Base-by-base conservation (phyloP, 30 jellyfish, hydroid and myxozoan genomes). In the Cassiopea xamachana region DNA sequence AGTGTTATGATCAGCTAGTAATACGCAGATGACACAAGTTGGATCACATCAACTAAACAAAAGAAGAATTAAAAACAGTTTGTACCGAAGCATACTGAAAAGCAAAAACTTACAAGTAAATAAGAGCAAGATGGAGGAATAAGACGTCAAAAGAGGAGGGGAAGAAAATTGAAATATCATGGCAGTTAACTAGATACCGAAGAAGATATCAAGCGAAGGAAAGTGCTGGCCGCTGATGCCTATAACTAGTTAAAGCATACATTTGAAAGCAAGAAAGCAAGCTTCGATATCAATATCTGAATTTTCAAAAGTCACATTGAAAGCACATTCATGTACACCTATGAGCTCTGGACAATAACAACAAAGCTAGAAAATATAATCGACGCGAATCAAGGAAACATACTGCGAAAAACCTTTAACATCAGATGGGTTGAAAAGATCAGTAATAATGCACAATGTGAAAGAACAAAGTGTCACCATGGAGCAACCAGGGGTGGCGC, bases 21-120 rank as follows among this genome's bases (percentile, higher is more conserved):
- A 69, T 69, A 69, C n/a, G 79, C 79, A 6, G 79, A 69, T 69
- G 79, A 69, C n/a, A 39, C n/a, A 69, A 69, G 79, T 39, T 69
- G 79, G 79, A 61, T 61, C 73, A 61, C 73, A 61, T 13, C 14
- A 10, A 13, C 14, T 61, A 13, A 61, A 17, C 73, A 61, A 61
- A 61, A 61, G 73, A 61, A 61, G 73, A 13, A 61, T 17, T 61
- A 10, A 10, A 13, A 61, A 61, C n/a, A 10, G 14, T 61, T 13
- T 27, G 39, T 10, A 61, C 14, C n/a, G 73, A 27, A 27, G 39
- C 39, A 27, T 27, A 27, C 39, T 27, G 39, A 27, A 27, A 27
- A 27, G 39, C 39, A 61, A 61, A 61, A 13, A 73, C 39, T 27
- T 27, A 27, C 39, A 27, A 27, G 39, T 27, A 27, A 27, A 27